Conservation (phyloP, 2,888 invertebrate genomes). For the Cosmorhoe ocellata region DNA sequence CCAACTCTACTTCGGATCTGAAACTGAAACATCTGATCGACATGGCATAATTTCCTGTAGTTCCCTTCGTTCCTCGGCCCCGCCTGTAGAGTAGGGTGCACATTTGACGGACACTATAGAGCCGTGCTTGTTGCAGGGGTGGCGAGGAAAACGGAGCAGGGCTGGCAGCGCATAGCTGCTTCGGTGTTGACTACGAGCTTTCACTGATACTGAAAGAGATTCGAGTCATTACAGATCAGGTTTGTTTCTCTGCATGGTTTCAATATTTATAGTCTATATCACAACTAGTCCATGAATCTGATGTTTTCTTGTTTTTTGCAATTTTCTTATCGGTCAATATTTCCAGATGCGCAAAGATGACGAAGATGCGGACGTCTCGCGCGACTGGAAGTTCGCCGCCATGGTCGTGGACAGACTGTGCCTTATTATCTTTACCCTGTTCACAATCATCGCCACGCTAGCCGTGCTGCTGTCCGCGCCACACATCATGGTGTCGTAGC, state of each 20-base stretch:
- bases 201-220: conserved; percentile 97
- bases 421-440: conserved; percentile 99
- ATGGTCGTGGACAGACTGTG: conserved; percentile 99
- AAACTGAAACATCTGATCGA: conserved; percentile 55
- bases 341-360: conserved; percentile 96
- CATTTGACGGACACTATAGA: conserved; percentile 73
- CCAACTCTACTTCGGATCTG: conserved; percentile 57
- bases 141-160: conserved; percentile 87
- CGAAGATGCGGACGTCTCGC: conserved; percentile 95
- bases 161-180: conserved; percentile 92
- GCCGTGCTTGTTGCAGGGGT: conserved; percentile 67
- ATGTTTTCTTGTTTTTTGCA: too few species aligned
- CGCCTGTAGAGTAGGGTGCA: conserved; percentile 73
- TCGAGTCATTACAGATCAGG: conserved; percentile 94
- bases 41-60: conserved; percentile 70
- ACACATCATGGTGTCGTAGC: conserved; percentile 96
- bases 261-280: neutral
- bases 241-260: conserved; percentile 49
- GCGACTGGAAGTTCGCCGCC: conserved; percentile 99
- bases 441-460: conserved; percentile 98
- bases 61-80: conserved; percentile 74
- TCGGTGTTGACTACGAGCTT: conserved; percentile 96
- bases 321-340: too few species aligned
- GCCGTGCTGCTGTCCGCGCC: conserved; percentile 98
- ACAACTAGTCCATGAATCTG: too few species aligned